phyloP scores from a whole-genome alignment of 92 coral and sea anemone genomes.

The Porites evermanni region DNA sequence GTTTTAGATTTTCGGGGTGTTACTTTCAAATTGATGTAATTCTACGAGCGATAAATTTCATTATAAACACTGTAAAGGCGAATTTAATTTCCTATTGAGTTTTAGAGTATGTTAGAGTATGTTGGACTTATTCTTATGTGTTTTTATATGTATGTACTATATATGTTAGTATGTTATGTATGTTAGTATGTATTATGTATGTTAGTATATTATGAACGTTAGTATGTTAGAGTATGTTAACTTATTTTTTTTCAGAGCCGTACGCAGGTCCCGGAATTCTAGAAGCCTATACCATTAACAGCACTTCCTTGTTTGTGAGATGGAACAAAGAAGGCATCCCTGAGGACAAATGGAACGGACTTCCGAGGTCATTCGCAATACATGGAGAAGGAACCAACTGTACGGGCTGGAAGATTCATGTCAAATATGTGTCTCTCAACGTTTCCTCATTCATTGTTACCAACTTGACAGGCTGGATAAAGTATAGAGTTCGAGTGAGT shows the following conservation, averaged over 20 bases:
- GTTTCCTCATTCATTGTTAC: slow-evolving; percentile 60
- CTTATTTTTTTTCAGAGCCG: slow-evolving; percentile 45
- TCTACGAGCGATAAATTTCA: no score
- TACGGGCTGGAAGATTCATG: neutral
- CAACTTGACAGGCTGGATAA: slow-evolving; percentile 37
- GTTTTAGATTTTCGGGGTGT: no score
- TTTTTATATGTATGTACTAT: no score
- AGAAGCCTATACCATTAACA: slow-evolving; percentile 54
- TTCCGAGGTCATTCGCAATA: slow-evolving; percentile 55
- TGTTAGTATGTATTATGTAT: no score
- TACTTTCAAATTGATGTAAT: no score
- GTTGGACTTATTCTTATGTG: no score
- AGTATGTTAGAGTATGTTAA: neutral
- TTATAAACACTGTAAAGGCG: no score
- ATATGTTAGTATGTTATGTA: no score
- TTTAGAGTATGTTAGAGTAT: no score
- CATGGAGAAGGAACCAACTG: slow-evolving; percentile 31
- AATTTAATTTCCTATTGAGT: no score
- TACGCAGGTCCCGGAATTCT: slow-evolving; percentile 57
- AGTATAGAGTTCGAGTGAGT: slow-evolving; percentile 41
- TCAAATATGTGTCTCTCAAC: slow-evolving; percentile 30
- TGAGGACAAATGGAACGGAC: slow-evolving; percentile 51
- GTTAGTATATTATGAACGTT: no score
- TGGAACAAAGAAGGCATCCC: slow-evolving; percentile 74
- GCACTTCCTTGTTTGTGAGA: slow-evolving; percentile 50